These are phyloP conservation scores for Entomobrya proxima DNA, from an alignment of 2,888 invertebrate genomes.

Conservation along the genomic window DNA sequence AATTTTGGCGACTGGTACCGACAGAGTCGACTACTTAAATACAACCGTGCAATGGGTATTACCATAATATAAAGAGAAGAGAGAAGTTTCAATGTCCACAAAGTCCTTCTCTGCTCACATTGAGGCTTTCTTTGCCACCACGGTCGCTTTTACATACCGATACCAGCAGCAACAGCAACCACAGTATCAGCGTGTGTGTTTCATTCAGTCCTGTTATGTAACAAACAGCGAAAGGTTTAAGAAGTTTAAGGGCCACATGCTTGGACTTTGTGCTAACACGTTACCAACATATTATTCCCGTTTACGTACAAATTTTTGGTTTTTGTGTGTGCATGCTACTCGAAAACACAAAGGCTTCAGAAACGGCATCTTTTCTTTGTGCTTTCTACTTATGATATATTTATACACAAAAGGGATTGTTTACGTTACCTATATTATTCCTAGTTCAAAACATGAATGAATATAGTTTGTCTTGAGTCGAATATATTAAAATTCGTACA, in stretches of 20 bases:
- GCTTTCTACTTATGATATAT: too few relatives aligned
- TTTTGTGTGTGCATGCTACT: too few relatives aligned
- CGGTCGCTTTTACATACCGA: neutral
- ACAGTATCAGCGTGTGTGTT: neutral
- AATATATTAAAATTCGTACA: too few relatives aligned
- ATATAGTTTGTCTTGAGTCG: too few relatives aligned
- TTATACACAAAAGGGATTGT: too few relatives aligned
- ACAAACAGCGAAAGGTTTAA: neutral
- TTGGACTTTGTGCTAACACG: neutral
- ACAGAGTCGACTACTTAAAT: slow-evolving; percentile 41
- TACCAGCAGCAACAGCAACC: neutral
- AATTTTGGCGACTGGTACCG: slow-evolving; percentile 62
- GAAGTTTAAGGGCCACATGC: slow-evolving; percentile 1
- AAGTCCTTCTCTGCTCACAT: neutral
- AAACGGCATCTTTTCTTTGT: too few relatives aligned
- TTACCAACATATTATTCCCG: neutral
- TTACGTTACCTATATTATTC: too few relatives aligned
- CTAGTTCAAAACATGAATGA: too few relatives aligned
- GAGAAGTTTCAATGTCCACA: neutral
- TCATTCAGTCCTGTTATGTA: neutral
- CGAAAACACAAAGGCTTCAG: too few relatives aligned
- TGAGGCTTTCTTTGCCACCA: neutral
- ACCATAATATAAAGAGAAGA: slow-evolving; percentile 16
- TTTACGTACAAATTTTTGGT: too few relatives aligned
- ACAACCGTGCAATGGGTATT: slow-evolving; percentile 7